A percentile compares a stretch with the other conserved stretches of the same genome.
These are phyloP conservation scores for Lasioglossum figueresi DNA, from an alignment of 2,888 invertebrate species.

Conservation along the genomic window DNA sequence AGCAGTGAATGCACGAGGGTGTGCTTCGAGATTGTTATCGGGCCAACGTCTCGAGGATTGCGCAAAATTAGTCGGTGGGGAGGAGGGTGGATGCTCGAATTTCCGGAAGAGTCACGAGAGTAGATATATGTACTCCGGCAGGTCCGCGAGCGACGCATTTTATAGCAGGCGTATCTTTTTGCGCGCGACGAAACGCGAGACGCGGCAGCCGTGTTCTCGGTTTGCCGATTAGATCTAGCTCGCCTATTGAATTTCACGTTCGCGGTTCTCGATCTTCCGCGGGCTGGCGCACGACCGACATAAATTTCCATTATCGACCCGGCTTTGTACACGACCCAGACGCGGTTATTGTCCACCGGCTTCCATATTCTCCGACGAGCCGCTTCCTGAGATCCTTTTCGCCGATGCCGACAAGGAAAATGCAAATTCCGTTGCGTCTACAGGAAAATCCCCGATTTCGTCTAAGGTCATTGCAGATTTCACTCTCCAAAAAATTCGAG, in stretches of 20 bases:
- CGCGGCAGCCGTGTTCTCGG: constrained; percentile 48
- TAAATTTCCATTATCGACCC: constrained; percentile 76
- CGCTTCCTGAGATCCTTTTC: neutral
- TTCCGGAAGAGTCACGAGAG: neutral
- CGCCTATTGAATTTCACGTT: constrained; percentile 67
- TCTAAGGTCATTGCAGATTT: neutral
- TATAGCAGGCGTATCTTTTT: constrained; percentile 38
- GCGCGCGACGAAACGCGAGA: constrained; percentile 51
- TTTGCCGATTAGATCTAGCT: constrained; percentile 63
- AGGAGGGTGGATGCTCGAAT: neutral
- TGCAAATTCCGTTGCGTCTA: neutral
- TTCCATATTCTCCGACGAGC: constrained; percentile 5
- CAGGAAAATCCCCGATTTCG: neutral
- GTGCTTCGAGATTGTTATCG: neutral
- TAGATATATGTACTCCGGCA: neutral
- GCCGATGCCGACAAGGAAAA: neutral
- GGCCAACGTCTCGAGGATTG: neutral
- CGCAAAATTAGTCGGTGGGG: neutral
- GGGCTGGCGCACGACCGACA: constrained; percentile 53
- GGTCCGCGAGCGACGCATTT: constrained; percentile 28
- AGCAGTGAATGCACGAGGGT: neutral
- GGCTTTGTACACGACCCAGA: constrained; percentile 68
- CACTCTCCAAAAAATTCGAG: neutral
- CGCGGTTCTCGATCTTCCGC: constrained; percentile 26
- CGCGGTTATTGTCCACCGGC: constrained; percentile 66